A percentile compares a stretch with the other conserved stretches of the same genome.
Evolutionary conservation across 2,888 invertebrate species (phyloP).

Genomic region (Drosophila buzzatii): DNA sequence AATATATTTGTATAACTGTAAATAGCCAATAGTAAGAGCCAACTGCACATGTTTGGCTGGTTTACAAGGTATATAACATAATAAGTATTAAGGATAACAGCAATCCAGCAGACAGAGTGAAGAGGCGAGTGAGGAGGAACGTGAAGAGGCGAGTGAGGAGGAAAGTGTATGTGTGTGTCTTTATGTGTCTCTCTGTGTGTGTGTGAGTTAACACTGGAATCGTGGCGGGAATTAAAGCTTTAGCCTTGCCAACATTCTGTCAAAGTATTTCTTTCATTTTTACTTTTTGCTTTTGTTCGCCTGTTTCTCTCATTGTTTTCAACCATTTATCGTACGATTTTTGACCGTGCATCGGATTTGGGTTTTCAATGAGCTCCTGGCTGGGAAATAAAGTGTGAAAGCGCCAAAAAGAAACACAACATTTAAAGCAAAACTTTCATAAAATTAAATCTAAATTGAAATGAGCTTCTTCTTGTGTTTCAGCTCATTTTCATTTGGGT

Average conservation of each 20-base stretch:
- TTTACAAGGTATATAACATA: conserved; percentile 20
- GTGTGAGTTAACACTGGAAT: conserved; percentile 24
- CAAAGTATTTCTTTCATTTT: conserved; percentile 25
- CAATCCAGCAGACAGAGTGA: conserved; percentile 11
- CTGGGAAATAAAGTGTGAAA: conserved; percentile 6
- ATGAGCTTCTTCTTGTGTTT: conserved; percentile 30
- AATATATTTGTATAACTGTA: background rate
- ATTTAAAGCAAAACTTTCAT: conserved; percentile 28
- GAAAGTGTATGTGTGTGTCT: background rate
- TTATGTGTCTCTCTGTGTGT: background rate
- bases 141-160: background rate
- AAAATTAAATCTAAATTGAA: conserved; percentile 52
- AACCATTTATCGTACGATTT: conserved; percentile 16
- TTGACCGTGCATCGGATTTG: conserved; percentile 28
- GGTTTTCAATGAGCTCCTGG: conserved; percentile 20
- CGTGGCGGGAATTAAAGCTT: conserved; percentile 65
- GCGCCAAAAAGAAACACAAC: conserved; percentile 1
- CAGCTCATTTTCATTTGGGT: conserved; percentile 1
- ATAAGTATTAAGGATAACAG: conserved; percentile 24
- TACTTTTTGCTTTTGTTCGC: background rate
- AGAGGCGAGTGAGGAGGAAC: background rate
- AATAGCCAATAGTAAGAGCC: no score
- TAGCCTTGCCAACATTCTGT: conserved; percentile 51
- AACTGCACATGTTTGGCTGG: background rate
- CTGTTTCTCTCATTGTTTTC: conserved; percentile 11